phyloP scores from a whole-genome alignment of 1,140 invertebrate genomes.

The Calephelis nemesis region DNA sequence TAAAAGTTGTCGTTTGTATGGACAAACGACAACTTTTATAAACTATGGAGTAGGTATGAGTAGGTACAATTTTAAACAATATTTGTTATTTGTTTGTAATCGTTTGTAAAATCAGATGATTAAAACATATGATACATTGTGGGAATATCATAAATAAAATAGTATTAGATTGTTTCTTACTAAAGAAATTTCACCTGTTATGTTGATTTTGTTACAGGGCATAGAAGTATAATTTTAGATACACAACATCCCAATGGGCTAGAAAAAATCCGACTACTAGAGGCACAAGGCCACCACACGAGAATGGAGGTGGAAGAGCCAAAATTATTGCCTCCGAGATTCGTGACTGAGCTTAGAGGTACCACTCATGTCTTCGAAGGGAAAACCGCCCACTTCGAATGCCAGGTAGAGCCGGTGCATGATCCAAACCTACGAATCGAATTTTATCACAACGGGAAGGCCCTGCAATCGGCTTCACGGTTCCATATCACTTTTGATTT shows the following conservation, averaged over 20 bases:
- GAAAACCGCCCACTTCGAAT: slow-evolving; percentile 93
- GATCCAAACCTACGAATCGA: slow-evolving; percentile 94
- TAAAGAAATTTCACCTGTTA: background rate
- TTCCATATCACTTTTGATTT: slow-evolving; percentile 98
- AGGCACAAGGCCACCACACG: slow-evolving; percentile 88
- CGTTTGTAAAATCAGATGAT: too few relatives aligned
- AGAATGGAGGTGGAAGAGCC: slow-evolving; percentile 90
- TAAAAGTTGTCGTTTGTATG: too few relatives aligned
- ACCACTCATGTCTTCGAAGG: slow-evolving; percentile 92
- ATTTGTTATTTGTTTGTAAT: too few relatives aligned
- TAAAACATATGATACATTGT: too few relatives aligned
- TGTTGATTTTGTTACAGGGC: slow-evolving; percentile 78
- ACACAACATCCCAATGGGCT: slow-evolving; percentile 95
- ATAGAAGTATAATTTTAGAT: slow-evolving; percentile 91
- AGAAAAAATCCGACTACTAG: slow-evolving; percentile 94
- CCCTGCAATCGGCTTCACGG: slow-evolving; percentile 90
- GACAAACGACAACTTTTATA: too few relatives aligned
- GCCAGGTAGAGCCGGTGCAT: slow-evolving; percentile 93
- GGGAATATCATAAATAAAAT: too few relatives aligned
- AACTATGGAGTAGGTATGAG: too few relatives aligned
- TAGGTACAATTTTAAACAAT: too few relatives aligned
- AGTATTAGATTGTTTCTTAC: slow-evolving; percentile 7
- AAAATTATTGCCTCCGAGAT: slow-evolving; percentile 87
- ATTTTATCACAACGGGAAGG: slow-evolving; percentile 95
- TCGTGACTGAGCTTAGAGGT: slow-evolving; percentile 90